Base-by-base conservation (phyloP, 2,888 invertebrate genomes). In the Epiblema foenella region DNA sequence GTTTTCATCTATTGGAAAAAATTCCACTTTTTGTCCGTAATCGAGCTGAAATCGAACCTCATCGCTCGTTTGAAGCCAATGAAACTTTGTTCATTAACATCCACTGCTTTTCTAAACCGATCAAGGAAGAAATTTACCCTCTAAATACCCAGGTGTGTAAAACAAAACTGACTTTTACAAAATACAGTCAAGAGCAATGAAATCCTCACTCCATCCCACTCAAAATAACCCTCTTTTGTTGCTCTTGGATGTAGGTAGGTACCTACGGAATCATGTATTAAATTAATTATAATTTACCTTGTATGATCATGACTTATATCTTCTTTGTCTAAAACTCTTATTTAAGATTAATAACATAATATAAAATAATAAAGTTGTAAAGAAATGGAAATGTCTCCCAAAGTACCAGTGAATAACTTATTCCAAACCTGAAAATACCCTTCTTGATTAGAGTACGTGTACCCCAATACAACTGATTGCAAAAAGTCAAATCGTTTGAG, bases 51-150 rank as follows among this genome's bases (percentile, higher is more conserved):
- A 70, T 65, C 59, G 18, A 71, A 57, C 56, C 52, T 17, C 5
- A 60, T 49, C 67, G 60, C 46, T 60, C 54, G 33, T 71, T 71
- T 66, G 66, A 49, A 66, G 54, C 37, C 56, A 46, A 39, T 3
- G 56, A 67, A 69, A 71, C 66, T 71, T 71, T 71, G 67, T 71
- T 67, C 60, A 67, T 71, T 71, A 71, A 71, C 71, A 67, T 17
- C n/a, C 37, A 56, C 24, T 12, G 46, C 33, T 54, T 59, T 18
- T 42, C 20, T 57, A 64, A 9, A 54, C 52, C 64, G 18, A n/a
- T 54, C 39, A 64, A 54, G n/a, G 52, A 64, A 24, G 29, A 56
- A 24, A 10, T 12, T 52, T 12, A 52, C 2, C 4, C n/a, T 7
- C 4, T n/a, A n/a, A 46, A 46, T 46, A n/a, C n/a, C 46, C n/a